phyloP scores from a whole-genome alignment of 92 coral and sea anemone genomes.

The Epizoanthus stellaris region DNA sequence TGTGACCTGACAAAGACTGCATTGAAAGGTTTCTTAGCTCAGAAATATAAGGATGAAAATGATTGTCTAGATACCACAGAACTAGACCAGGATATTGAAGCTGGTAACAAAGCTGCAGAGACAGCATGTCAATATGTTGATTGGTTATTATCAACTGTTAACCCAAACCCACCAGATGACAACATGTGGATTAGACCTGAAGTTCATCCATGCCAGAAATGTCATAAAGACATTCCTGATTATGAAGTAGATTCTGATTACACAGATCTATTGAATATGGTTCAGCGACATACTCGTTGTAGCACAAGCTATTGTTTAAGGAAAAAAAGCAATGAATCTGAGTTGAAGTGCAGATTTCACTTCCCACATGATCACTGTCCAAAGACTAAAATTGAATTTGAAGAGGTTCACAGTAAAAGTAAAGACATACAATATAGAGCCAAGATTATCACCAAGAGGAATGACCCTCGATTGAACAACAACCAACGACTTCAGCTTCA shows the following conservation, averaged over 20 bases:
- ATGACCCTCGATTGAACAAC: constrained; percentile 56
- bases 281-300: constrained; percentile 67
- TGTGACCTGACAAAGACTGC: constrained; percentile 45
- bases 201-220: constrained; percentile 66
- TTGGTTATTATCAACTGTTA: constrained; percentile 32
- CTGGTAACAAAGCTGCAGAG: background rate
- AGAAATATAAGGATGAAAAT: constrained; percentile 50
- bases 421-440: constrained; percentile 62
- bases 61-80: constrained; percentile 30
- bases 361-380: constrained; percentile 65
- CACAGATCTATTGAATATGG: constrained; percentile 56
- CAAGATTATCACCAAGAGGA: constrained; percentile 60
- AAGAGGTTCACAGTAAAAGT: constrained; percentile 66
- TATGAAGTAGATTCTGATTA: constrained; percentile 60
- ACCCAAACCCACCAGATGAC: constrained; percentile 69
- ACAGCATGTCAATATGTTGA: background rate
- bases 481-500: constrained; percentile 37
- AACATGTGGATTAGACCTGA: constrained; percentile 59
- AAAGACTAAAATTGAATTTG: constrained; percentile 60
- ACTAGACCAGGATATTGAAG: constrained; percentile 7
- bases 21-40: constrained; percentile 57
- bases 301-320: constrained; percentile 66
- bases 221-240: constrained; percentile 49
- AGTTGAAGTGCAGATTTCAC: constrained; percentile 61
- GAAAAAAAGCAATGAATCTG: constrained; percentile 60